Base-by-base conservation (phyloP, 2,797 vertebrate genomes). In the Triplophysa yarkandensis region DNA sequence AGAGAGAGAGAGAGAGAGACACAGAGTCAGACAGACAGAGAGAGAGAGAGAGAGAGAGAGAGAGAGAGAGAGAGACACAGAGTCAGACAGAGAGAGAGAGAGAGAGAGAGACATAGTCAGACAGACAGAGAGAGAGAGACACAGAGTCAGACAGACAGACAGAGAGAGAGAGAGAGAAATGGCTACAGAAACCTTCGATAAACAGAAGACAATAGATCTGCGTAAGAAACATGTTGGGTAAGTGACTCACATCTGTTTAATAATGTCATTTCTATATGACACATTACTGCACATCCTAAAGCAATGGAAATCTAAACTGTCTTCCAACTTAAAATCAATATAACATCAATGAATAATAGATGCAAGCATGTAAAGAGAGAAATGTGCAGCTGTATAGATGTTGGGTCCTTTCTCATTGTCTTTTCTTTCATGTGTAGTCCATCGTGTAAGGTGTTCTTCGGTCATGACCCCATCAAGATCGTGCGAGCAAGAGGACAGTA, bases 401-500 rank as follows among this genome's bases (percentile, higher is more conserved):
- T n/a, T n/a, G n/a, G n/a, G n/a, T n/a, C n/a, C n/a, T n/a, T 44
- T 43, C 14, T 65, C 23, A 44, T 70, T 39, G 36, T 50, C 19
- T 39, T 71, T 16, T 55, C 23, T 16, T 6, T 36, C 39, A 43
- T 64, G 1, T 76, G 23, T 71, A 98, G 98, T 77, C 95, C 97
- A 2, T 99, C 98, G 0, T 99, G 97, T 85, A 96, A 97, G 88
- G 92, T 99, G 57, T 97, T 98, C 89, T 99, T 97, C 88, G 91
- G 91, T 61, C 91, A 93, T 77, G 95, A 99, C 83, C 98, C 98
- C 5, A 90, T 99, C 85, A 99, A 99, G 89, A 97, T 99, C 34
- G 90, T 97, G 14, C 88, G 81, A 23, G 98, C 95, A 79, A 91
- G 83, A 82, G 93, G 94, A 32, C 97, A 99, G 83, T 99, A 98